phyloP scores from a whole-genome alignment of 2,797 vertebrate species.

The Spea hammondii region DNA sequence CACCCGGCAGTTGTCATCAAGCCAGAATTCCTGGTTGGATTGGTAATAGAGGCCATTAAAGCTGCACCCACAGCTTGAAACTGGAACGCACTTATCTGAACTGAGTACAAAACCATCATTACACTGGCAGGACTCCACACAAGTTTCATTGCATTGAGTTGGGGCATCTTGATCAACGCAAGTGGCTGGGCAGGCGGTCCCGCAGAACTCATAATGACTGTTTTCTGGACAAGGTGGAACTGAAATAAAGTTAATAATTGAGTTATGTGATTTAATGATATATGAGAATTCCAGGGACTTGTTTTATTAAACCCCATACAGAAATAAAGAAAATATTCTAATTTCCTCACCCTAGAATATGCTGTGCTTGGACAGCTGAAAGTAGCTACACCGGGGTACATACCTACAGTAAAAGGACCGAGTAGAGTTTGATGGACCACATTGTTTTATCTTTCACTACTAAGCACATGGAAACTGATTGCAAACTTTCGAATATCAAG shows the following conservation, averaged over 20 bases:
- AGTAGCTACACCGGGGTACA: no score
- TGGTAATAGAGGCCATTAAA: conserved; percentile 69
- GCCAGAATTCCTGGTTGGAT: conserved; percentile 66
- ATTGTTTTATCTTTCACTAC: no score
- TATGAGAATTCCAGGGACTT: no score
- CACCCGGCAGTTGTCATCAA: conserved; percentile 60
- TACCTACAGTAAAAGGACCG: no score
- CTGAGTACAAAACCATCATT: conserved; percentile 69
- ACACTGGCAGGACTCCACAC: conserved; percentile 73
- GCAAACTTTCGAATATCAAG: neutral
- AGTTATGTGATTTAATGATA: neutral
- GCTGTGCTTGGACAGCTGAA: no score
- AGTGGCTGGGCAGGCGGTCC: conserved; percentile 66
- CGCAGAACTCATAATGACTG: conserved; percentile 76
- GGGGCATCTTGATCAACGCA: conserved; percentile 55
- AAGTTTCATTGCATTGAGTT: conserved; percentile 52
- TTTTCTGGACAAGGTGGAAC: conserved; percentile 69
- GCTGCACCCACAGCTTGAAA: conserved; percentile 68
- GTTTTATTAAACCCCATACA: no score
- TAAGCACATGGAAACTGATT: no score
- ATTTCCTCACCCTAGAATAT: no score
- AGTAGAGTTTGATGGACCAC: no score
- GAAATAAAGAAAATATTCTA: no score
- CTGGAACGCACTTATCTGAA: conserved; percentile 63
- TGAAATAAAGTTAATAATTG: conserved; percentile 50